Evolutionary conservation across 2,888 invertebrate genomes (phyloP).

Genomic region (Drosophila yooni): DNA sequence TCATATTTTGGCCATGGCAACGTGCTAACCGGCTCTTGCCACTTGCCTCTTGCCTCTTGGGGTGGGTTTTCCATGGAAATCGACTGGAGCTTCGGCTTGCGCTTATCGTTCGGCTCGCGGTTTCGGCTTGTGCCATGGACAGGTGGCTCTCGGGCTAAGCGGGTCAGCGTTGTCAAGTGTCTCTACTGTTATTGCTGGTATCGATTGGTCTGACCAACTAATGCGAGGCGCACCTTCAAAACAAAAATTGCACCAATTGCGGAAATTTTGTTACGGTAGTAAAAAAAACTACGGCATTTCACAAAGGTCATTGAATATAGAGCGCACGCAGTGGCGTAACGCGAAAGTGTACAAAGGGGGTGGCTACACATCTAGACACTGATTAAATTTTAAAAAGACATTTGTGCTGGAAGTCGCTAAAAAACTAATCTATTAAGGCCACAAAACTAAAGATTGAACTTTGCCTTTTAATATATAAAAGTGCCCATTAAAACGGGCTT

Average conservation of each 20-base stretch:
- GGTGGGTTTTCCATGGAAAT: conserved; percentile 36
- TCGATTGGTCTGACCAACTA: conserved; percentile 74
- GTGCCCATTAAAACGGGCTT: background rate
- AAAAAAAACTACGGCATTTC: conserved; percentile 42
- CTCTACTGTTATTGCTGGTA: conserved; percentile 64
- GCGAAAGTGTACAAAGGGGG: background rate
- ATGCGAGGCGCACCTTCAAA: conserved; percentile 71
- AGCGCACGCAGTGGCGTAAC: conserved; percentile 23
- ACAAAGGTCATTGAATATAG: conserved; percentile 59
- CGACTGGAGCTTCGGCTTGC: conserved; percentile 15
- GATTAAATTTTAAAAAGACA: background rate
- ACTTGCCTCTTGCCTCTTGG: conserved; percentile 7
- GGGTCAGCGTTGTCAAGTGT: conserved; percentile 56
- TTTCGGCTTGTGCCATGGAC: background rate
- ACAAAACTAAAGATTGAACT: background rate
- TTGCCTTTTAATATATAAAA: background rate
- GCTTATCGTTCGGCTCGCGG: background rate
- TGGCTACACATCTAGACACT: background rate
- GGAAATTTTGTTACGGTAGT: conserved; percentile 67
- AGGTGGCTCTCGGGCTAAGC: conserved; percentile 38
- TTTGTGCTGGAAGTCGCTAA: background rate
- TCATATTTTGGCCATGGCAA: conserved; percentile 77
- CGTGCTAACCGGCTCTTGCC: conserved; percentile 33
- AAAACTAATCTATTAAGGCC: background rate
- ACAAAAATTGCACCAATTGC: conserved; percentile 69